These are phyloP conservation scores for Desmodus rotundus DNA, from an alignment of 2,113 vertebrate species.

Conservation along the genomic window DNA sequence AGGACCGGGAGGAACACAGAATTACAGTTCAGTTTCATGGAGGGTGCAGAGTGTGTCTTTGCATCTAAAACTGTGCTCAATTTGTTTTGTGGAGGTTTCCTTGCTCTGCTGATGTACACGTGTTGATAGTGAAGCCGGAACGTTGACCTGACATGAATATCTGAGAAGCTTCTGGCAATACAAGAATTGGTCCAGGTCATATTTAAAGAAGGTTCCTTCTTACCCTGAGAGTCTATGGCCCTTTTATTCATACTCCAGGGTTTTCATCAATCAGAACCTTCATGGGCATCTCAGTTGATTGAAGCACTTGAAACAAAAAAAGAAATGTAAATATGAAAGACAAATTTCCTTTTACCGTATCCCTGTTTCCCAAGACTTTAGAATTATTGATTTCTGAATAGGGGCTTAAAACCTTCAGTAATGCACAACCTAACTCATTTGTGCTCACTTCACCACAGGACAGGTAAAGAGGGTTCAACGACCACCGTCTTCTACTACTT, in stretches of 20 bases:
- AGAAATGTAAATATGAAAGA: not conserved
- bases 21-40: not conserved
- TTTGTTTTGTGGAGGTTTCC: not conserved
- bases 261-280: not conserved
- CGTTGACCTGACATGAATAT: not conserved
- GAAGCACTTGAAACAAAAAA: not conserved
- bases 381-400: not conserved
- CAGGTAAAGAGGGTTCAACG: constrained; percentile 23
- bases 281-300: not conserved
- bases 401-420: not conserved
- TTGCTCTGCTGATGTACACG: not conserved
- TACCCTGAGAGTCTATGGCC: not conserved
- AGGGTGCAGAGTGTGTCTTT: not conserved
- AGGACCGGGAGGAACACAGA: not conserved
- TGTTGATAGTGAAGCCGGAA: not conserved
- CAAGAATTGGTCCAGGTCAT: not conserved
- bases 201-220: not conserved
- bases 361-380: not conserved
- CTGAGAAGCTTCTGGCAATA: not conserved
- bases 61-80: not conserved
- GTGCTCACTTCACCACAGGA: not conserved
- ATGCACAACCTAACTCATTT: not conserved
- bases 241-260: not conserved
- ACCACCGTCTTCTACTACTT: not conserved
- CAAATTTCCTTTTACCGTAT: not conserved